phyloP scores from a whole-genome alignment of 2,888 invertebrate species.

The Chloroclystis v-ata region DNA sequence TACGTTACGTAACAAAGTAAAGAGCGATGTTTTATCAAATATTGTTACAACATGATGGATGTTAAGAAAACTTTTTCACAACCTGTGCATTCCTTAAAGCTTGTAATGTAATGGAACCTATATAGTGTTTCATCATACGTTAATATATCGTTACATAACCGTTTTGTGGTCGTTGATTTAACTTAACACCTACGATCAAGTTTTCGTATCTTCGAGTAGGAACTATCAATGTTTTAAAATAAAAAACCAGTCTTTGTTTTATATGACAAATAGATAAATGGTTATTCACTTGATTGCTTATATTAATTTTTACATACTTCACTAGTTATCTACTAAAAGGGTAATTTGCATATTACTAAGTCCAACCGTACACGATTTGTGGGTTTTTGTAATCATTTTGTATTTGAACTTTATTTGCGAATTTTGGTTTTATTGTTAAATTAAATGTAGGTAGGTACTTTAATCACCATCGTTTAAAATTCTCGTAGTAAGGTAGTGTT shows the following conservation, averaged over 20 bases:
- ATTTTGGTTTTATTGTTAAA: no score
- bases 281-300: no score
- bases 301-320: no score
- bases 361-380: neutral
- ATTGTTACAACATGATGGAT: constrained; percentile 31
- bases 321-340: no score
- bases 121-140: neutral
- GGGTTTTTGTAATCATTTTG: neutral
- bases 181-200: neutral
- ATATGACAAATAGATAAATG: no score
- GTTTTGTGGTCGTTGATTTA: constrained; percentile 3
- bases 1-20: constrained; percentile 14
- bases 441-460: no score
- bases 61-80: constrained; percentile 23
- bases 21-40: constrained; percentile 24
- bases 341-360: neutral
- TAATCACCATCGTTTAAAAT: no score
- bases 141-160: constrained; percentile 8
- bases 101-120: neutral
- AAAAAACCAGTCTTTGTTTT: no score
- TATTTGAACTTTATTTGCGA: neutral
- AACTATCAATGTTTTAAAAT: no score
- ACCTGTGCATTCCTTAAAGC: constrained; percentile 7
- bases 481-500: no score
- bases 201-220: no score